Percentiles rank a stretch among this genome's conserved stretches.
Conservation (phyloP, 2,888 invertebrate species). For the Cabera pusaria region DNA sequence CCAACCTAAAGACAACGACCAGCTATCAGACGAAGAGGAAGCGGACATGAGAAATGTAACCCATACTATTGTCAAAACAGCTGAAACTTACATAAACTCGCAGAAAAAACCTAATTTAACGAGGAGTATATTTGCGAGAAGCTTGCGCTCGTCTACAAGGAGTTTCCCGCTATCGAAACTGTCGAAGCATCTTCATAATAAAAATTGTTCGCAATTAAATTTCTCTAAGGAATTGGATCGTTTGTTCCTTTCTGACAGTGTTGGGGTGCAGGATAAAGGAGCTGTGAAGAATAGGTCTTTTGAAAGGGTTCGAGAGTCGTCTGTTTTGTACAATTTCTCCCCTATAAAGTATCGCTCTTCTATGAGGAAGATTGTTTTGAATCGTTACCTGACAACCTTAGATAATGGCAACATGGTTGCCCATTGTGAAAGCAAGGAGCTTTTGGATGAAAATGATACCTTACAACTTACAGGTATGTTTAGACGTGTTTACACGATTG, state of each 20-base stretch:
- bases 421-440: slow-evolving; percentile 37
- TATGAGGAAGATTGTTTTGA: slow-evolving; percentile 61
- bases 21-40: slow-evolving; percentile 49
- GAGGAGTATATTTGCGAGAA: slow-evolving; percentile 61
- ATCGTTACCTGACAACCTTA: slow-evolving; percentile 41
- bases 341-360: slow-evolving; percentile 58
- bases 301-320: slow-evolving; percentile 43
- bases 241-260: slow-evolving; percentile 48
- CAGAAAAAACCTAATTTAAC: slow-evolving; percentile 47
- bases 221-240: slow-evolving; percentile 67
- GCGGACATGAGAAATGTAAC: slow-evolving; percentile 52
- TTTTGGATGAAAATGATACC: slow-evolving; percentile 58
- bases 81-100: slow-evolving; percentile 53
- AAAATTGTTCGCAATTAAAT: slow-evolving; percentile 56
- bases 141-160: slow-evolving; percentile 53
- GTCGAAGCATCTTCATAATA: slow-evolving; percentile 55
- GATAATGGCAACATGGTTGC: slow-evolving; percentile 31
- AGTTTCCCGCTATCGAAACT: slow-evolving; percentile 56
- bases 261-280: slow-evolving; percentile 17
- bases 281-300: slow-evolving; percentile 39
- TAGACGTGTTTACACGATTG: too few relatives aligned
- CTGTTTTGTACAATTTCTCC: slow-evolving; percentile 60
- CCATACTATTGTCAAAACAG: slow-evolving; percentile 51
- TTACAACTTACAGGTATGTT: slow-evolving; percentile 68
- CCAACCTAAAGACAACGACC: slow-evolving; percentile 63